Conservation (phyloP, 2,113 vertebrate species). For the Dromiciops gliroides region DNA sequence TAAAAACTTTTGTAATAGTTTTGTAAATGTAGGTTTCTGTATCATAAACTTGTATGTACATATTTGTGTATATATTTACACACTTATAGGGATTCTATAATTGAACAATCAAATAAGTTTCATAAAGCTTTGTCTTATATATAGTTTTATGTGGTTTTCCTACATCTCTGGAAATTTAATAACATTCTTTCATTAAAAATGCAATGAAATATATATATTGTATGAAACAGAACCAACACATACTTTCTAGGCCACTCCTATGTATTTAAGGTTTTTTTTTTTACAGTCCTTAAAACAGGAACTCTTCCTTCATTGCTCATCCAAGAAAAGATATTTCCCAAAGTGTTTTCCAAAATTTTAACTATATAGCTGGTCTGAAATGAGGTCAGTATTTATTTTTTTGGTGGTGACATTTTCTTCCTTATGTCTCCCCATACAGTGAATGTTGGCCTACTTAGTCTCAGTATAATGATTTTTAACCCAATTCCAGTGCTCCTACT, state of each 20-base stretch:
- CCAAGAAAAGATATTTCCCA: slow-evolving; percentile 3
- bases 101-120: neutral
- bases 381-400: slow-evolving; percentile 57
- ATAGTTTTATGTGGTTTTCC: neutral
- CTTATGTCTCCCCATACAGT: neutral
- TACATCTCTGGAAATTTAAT: neutral
- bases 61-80: neutral
- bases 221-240: slow-evolving; percentile 3
- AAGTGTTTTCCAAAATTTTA: slow-evolving; percentile 15
- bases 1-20: neutral
- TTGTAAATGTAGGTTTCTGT: neutral
- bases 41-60: neutral
- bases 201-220: slow-evolving; percentile 7
- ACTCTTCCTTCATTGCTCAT: neutral
- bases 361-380: slow-evolving; percentile 46
- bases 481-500: neutral
- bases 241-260: slow-evolving; percentile 19
- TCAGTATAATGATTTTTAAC: accelerated
- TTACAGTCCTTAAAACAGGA: neutral
- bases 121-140: neutral
- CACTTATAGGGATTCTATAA: neutral
- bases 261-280: slow-evolving; percentile 55
- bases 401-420: slow-evolving; percentile 10
- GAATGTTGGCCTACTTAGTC: slow-evolving; percentile 24
- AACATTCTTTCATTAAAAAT: slow-evolving; percentile 16